phyloP scores from a whole-genome alignment of 2,888 invertebrate genomes.

The Orthosia incerta region DNA sequence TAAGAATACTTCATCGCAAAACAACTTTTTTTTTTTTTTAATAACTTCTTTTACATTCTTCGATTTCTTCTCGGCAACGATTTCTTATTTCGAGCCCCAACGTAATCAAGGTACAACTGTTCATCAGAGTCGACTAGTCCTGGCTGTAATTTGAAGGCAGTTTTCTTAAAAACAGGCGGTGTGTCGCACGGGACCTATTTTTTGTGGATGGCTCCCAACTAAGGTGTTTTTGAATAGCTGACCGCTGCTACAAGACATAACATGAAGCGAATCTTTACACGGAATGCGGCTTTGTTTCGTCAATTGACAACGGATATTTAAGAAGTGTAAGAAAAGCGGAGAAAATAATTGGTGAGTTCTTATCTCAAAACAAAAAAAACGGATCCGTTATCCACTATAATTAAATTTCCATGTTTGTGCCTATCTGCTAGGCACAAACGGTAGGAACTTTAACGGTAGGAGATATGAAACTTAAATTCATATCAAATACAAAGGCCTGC shows the following conservation, averaged over 20 bases:
- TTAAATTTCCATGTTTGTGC: no score
- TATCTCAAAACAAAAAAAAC: no score
- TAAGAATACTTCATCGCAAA: no score
- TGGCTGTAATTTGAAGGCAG: constrained; percentile 72
- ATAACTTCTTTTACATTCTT: not conserved
- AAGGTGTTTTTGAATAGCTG: constrained; percentile 79
- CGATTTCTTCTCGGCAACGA: not conserved
- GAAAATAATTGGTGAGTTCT: no score
- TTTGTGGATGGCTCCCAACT: constrained; percentile 72
- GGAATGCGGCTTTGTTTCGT: not conserved
- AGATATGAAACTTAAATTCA: no score
- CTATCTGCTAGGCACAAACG: no score
- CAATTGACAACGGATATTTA: not conserved
- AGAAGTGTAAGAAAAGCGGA: no score
- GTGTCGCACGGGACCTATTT: constrained; percentile 68
- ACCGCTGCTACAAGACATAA: constrained; percentile 45
- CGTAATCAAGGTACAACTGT: constrained; percentile 46
- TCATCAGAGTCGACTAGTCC: constrained; percentile 44
- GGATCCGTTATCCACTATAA: no score
- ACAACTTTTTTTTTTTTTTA: no score
- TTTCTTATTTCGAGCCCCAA: constrained; percentile 1
- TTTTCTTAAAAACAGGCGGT: constrained; percentile 65
- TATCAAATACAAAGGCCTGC: no score
- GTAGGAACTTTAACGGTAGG: no score
- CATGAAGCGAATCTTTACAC: constrained; percentile 26